Percentiles rank a stretch among this genome's conserved stretches.
Conservation (phyloP, 92 coral and sea anemone species). For the Porites rus region DNA sequence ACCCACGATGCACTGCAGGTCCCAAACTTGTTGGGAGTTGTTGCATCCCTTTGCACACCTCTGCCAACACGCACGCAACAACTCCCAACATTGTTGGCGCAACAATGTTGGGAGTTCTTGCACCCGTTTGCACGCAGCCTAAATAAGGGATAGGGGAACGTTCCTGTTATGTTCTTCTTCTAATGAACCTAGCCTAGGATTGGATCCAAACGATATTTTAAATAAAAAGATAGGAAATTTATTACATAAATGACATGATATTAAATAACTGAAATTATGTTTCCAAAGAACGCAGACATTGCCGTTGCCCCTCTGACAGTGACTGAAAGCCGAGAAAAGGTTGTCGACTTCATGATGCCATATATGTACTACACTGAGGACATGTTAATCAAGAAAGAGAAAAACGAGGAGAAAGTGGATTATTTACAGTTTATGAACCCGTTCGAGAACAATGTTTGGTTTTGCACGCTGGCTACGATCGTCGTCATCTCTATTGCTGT, state of each 20-base stretch:
- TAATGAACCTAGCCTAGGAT: no score
- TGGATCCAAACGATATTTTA: no score
- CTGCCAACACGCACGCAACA: no score
- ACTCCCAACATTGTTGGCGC: no score
- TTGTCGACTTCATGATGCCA: constrained; percentile 71
- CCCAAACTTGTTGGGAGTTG: no score
- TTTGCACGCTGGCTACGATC: constrained; percentile 74
- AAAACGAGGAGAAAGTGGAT: constrained; percentile 31
- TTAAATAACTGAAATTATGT: not conserved
- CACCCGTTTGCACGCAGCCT: no score
- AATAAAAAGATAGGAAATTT: no score
- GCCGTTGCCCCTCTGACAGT: constrained; percentile 78
- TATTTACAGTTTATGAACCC: constrained; percentile 86
- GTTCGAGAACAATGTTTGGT: constrained; percentile 82
- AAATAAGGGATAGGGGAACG: no score
- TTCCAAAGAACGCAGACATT: constrained; percentile 70
- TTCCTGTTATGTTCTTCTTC: no score
- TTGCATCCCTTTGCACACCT: no score
- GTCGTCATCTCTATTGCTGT: constrained; percentile 70
- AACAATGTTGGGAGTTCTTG: no score
- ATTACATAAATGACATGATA: not conserved
- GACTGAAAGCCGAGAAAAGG: constrained; percentile 63
- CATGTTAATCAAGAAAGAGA: constrained; percentile 60
- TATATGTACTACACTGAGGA: constrained; percentile 82
- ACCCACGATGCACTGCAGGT: no score